Evolutionary conservation across 2,888 invertebrate species (phyloP).

Genomic region (Neoaliturus tenellus): DNA sequence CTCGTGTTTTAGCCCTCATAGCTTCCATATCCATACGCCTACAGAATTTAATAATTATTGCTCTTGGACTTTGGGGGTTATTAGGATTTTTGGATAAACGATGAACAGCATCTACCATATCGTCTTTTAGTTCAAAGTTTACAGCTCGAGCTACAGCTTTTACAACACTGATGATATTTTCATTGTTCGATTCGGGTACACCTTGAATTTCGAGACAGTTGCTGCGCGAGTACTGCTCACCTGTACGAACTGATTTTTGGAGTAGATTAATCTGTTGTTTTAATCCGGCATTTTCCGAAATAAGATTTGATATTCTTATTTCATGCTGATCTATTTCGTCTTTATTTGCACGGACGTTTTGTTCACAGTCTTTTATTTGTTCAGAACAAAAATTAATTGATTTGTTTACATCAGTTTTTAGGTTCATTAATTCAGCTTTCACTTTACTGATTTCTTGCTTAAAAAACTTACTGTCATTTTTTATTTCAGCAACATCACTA

Average conservation of each 20-base stretch:
- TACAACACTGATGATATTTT: neutral
- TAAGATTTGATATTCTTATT: neutral
- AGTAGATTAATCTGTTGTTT: neutral
- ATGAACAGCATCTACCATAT: constrained; percentile 17
- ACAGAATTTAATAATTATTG: constrained; percentile 21
- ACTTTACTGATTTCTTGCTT: neutral
- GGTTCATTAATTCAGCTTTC: neutral
- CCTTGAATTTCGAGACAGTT: constrained; percentile 34
- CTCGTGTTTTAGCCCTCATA: neutral
- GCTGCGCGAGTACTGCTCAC: constrained; percentile 32
- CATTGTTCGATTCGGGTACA: neutral
- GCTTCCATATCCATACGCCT: constrained; percentile 14
- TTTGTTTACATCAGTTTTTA: no score
- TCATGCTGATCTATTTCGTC: neutral
- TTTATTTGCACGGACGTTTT: neutral
- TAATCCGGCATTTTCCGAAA: neutral
- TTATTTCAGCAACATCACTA: neutral
- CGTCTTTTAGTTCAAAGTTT: neutral
- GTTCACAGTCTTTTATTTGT: neutral
- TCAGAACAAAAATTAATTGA: neutral
- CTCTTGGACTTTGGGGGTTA: neutral
- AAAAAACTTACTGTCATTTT: neutral
- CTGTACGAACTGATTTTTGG: neutral
- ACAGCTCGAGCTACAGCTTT: neutral
- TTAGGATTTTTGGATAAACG: constrained; percentile 4